These are phyloP conservation scores for Bubo bubo DNA, from an alignment of 2,113 vertebrate species.

Conservation along the genomic window DNA sequence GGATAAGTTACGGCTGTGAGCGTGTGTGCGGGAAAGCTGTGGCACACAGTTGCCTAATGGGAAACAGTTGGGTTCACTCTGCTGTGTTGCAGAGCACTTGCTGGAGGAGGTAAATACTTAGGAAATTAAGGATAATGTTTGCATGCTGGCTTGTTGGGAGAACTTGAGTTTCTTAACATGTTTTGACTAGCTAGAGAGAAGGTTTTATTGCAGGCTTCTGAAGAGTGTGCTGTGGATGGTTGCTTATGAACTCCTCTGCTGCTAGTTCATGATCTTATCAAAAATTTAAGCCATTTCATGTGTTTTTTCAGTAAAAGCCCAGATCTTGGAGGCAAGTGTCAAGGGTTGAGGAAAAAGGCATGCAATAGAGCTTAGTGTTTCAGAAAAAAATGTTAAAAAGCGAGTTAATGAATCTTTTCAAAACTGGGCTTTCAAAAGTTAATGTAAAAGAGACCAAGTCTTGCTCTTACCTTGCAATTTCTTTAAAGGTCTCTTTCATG, in stretches of 20 bases:
- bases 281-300: background rate
- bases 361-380: background rate
- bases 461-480: background rate
- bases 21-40: background rate
- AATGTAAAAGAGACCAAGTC: background rate
- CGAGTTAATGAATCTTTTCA: background rate
- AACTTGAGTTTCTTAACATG: background rate
- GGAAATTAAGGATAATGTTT: background rate
- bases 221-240: background rate
- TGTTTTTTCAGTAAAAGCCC: background rate
- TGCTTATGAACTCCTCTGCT: background rate
- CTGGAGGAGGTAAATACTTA: background rate
- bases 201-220: background rate
- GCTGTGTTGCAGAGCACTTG: background rate
- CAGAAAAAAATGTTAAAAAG: background rate
- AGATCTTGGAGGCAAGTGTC: background rate
- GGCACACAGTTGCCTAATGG: background rate
- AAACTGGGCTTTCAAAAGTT: background rate
- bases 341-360: background rate
- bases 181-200: background rate
- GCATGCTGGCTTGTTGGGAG: background rate
- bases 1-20: background rate
- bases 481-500: conserved; percentile 42
- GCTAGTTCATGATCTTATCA: fast-evolving
- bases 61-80: background rate